phyloP scores from a whole-genome alignment of 2,888 invertebrate species.

The Teleogryllus oceanicus region DNA sequence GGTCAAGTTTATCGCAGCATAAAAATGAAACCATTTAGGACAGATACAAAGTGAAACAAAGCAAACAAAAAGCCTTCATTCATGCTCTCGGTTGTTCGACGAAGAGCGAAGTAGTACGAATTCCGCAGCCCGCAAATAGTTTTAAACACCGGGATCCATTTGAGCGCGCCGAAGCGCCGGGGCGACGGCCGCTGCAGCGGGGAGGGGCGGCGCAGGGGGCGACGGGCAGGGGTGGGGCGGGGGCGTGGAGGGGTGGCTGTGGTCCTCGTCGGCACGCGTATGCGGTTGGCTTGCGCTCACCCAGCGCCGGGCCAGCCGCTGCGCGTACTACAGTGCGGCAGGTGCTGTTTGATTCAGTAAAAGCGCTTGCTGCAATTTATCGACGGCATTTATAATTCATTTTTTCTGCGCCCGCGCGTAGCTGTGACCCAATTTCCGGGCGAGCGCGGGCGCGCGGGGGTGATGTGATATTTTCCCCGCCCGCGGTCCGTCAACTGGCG shows the following conservation, averaged over 20 bases:
- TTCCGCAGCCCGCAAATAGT: neutral
- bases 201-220: neutral
- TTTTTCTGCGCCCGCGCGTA: slow-evolving; percentile 1
- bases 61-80: slow-evolving; percentile 18
- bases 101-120: neutral
- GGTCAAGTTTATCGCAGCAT: slow-evolving; percentile 18
- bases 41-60: slow-evolving; percentile 18
- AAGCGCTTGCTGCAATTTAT: slow-evolving; percentile 8
- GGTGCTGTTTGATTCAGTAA: slow-evolving; percentile 18
- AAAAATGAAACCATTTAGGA: slow-evolving; percentile 18
- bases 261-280: neutral
- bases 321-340: slow-evolving; percentile 1
- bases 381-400: slow-evolving; percentile 18
- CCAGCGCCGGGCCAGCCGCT: neutral
- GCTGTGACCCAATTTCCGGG: slow-evolving; percentile 10
- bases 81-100: neutral
- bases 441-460: neutral
- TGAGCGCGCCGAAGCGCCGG: neutral
- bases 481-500: slow-evolving; percentile 8
- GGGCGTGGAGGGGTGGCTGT: neutral
- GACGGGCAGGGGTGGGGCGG: neutral
- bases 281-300: neutral
- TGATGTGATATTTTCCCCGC: neutral
- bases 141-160: neutral
- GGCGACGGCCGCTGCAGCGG: neutral